These are phyloP conservation scores for Rafetus swinhoei DNA, from an alignment of 2,113 vertebrate species.

Conservation along the genomic window DNA sequence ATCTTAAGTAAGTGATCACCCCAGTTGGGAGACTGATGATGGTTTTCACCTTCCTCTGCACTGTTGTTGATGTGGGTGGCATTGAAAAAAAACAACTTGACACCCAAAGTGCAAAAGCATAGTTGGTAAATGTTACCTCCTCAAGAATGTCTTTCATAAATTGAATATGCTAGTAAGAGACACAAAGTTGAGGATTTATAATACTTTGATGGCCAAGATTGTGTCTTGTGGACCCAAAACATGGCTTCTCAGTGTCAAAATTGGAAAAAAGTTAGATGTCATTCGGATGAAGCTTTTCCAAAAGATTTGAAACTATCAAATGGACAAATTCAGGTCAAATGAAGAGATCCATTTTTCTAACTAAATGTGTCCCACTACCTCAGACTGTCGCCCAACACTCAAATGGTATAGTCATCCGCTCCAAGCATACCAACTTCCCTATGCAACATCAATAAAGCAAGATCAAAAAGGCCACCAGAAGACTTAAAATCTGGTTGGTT, in stretches of 20 bases:
- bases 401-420: background rate
- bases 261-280: background rate
- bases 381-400: background rate
- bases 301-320: background rate
- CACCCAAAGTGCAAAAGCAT: background rate
- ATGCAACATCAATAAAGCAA: background rate
- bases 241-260: background rate
- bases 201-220: background rate
- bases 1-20: background rate
- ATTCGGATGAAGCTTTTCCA: background rate
- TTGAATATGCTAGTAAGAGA: background rate
- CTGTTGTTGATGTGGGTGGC: background rate
- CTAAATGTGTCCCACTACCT: background rate
- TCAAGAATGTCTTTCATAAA: background rate
- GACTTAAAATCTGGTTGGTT: background rate
- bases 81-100: background rate
- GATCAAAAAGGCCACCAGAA: background rate
- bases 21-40: background rate
- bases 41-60: background rate
- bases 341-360: background rate
- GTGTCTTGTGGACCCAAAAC: background rate
- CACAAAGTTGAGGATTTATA: background rate
- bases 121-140: background rate
- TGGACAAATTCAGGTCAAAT: background rate
- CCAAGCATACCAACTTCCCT: background rate